Evolutionary conservation across 2,113 vertebrate genomes (phyloP).

Genomic region (Psittacara wagleri): DNA sequence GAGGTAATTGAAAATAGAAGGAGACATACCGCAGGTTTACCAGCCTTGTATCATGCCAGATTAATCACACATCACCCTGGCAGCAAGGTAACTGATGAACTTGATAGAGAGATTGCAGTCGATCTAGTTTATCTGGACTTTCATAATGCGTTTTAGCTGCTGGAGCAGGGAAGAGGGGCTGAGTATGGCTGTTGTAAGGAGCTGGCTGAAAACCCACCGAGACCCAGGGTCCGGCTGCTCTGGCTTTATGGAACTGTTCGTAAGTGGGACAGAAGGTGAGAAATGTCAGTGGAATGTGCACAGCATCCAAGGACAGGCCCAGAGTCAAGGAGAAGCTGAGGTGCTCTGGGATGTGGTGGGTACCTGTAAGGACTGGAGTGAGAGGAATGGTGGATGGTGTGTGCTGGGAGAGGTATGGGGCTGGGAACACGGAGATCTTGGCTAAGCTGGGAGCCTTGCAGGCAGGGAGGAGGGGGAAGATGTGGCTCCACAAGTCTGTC

Average conservation of each 20-base stretch:
- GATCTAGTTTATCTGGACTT: neutral
- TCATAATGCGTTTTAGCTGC: neutral
- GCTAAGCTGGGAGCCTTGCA: neutral
- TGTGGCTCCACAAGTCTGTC: neutral
- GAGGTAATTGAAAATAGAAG: conserved; percentile 54
- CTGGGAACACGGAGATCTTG: neutral
- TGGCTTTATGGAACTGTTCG: neutral
- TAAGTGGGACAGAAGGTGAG: neutral
- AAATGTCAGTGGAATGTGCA: neutral
- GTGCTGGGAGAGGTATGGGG: neutral
- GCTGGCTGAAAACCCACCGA: neutral
- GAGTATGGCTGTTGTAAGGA: neutral
- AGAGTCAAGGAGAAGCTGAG: neutral
- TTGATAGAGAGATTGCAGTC: conserved; percentile 1
- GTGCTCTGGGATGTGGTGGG: neutral
- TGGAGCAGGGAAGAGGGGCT: neutral
- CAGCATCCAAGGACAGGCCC: neutral
- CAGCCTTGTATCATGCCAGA: neutral
- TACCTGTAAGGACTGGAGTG: neutral
- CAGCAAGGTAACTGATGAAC: neutral
- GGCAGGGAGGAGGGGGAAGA: neutral
- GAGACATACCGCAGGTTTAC: neutral
- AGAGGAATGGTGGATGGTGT: neutral
- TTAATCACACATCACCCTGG: conserved; percentile 12
- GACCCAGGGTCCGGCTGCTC: neutral